Evolutionary conservation across 2,797 vertebrate species (phyloP).

Genomic region (Phoeniculus purpureus): DNA sequence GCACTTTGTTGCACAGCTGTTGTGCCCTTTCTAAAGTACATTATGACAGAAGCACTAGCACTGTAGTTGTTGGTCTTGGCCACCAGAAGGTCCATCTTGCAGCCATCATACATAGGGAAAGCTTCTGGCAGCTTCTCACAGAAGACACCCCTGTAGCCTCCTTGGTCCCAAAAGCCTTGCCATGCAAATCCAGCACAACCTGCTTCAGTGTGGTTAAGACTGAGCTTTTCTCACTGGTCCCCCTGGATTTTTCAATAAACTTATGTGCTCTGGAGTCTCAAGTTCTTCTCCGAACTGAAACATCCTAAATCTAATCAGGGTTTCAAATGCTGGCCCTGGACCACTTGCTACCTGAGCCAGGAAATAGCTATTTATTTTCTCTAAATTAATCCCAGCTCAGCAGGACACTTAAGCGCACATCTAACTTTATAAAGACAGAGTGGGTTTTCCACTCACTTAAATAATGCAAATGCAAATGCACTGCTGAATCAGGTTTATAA

Average conservation of each 20-base stretch:
- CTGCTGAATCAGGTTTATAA: slow-evolving; percentile 31
- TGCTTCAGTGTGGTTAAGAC: neutral
- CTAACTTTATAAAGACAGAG: neutral
- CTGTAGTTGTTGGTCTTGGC: no score
- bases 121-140: no score
- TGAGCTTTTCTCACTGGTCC: neutral
- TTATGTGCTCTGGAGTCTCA: neutral
- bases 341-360: neutral
- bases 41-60: no score
- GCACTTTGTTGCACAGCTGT: no score
- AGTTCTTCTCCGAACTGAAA: neutral
- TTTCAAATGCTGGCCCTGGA: neutral
- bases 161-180: no score
- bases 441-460: slow-evolving; percentile 2
- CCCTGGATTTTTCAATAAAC: neutral
- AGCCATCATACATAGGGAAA: no score
- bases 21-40: no score
- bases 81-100: no score
- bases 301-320: neutral
- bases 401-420: neutral
- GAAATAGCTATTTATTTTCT: slow-evolving; percentile 21
- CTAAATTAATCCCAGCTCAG: slow-evolving; percentile 47
- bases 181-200: no score
- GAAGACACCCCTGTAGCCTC: no score
- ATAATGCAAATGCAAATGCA: slow-evolving; percentile 23